A percentile compares a stretch with the other conserved stretches of the same genome.
Evolutionary conservation across 2,797 vertebrate species (phyloP).

Genomic region (Sus cebifrons): DNA sequence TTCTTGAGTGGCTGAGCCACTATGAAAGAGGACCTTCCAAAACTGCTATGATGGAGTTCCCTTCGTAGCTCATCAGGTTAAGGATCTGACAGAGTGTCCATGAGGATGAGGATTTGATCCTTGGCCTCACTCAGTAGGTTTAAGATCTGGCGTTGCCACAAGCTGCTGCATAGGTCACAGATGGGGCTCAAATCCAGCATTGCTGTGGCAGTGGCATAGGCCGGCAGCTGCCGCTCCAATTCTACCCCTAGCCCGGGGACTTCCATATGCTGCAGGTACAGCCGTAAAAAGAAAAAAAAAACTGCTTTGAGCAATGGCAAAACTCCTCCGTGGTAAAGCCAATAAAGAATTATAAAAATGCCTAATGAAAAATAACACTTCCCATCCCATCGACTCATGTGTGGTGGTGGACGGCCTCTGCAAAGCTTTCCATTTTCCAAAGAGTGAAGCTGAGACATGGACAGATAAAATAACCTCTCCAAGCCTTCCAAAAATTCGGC

Average conservation of each 20-base stretch:
- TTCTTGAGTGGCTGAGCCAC: not conserved
- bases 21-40: constrained; percentile 47
- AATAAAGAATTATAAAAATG: not conserved
- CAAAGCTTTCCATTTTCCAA: constrained; percentile 5
- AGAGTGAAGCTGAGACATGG: not conserved
- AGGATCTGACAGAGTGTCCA: too few species aligned
- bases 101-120: too few species aligned
- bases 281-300: not conserved
- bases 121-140: too few species aligned
- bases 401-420: not conserved
- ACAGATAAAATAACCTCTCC: constrained; percentile 44
- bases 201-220: too few species aligned
- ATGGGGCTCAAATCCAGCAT: too few species aligned
- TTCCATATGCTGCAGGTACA: too few species aligned
- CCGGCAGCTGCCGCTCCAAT: too few species aligned
- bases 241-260: too few species aligned
- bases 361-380: not conserved
- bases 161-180: too few species aligned
- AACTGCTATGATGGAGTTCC: not conserved
- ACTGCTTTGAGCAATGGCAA: not conserved
- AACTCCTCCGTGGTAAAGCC: not conserved
- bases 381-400: not conserved
- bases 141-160: too few species aligned
- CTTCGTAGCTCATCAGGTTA: too few species aligned
- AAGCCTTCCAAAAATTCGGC: not conserved